Evolutionary conservation across 2,888 invertebrate genomes (phyloP), one percentile per base, ranked within the genome.

Genomic region (Cheilosia urbana): DNA sequence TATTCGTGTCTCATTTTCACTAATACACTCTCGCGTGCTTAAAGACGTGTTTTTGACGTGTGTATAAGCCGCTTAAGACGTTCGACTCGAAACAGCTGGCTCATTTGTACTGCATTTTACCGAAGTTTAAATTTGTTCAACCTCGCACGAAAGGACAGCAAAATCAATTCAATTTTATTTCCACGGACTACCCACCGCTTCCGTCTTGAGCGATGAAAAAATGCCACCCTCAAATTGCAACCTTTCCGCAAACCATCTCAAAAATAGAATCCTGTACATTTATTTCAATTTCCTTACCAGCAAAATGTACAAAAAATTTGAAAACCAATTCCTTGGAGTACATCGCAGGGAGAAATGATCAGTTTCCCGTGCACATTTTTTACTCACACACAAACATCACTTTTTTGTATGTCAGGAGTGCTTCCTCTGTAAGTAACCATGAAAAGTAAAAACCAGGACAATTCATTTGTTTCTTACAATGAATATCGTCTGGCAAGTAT

Each of bases 381-480:
- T 42, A 27, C 17, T 27, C 30, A 2, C 11, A 21, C 11, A 19
- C 49, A 24, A 2, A 37, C 5, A 13, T n/a, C 15, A 15, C 2
- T 45, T n/a, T 4, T n/a, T 19, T 53, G 40, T 66, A 17, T 66
- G 66, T 40, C 66, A 66, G 53, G 40, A 66, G 51, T 66, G 15
- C 21, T 53, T 24, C 13, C 24, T 4, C 13, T 40, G 60, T 51
- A 40, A 69, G 40, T 72, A 51, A n/a, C 11, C 53, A 45, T 62
- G 51, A 47, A 77, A 65, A 49, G 47, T 51, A 34, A 58, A 47
- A 79, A 65, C 58, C 79, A 79, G 79, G 79, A 72, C 79, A 79
- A 66, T 45, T 63, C 72, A 79, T 72, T 79, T 65, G 65, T 79
- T 60, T 65, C 51, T 37, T 71, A 71, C 47, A 55, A 78, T 40